Evolutionary conservation across 2,797 vertebrate genomes (phyloP), one percentile per base, ranked within the genome.

Genomic region (Astyanax mexicanus): DNA sequence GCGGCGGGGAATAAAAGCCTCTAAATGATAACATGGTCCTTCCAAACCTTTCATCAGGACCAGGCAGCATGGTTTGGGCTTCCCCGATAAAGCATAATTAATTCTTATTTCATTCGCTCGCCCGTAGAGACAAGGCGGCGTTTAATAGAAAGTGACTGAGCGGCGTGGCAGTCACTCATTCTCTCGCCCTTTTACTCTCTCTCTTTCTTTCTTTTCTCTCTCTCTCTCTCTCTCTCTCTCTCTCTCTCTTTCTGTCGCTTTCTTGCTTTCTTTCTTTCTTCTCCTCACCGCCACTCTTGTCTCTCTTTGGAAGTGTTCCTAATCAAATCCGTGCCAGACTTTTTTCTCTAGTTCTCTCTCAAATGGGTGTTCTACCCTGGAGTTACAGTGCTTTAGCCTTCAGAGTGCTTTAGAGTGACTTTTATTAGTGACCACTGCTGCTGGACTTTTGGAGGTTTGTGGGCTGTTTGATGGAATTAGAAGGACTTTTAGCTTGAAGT

Each of bases 61-160:
- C 79, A 74, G 81, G 75, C 76, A 71, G 81, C 87, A 86, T 84
- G 82, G 87, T 83, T 89, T 89, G 78, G 85, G 83, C 89, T 85
- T 87, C 84, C 85, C 81, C 89, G 84, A 91, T 82, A 87, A 92
- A 88, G 86, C 87, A 82, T 87, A 87, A 90, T 88, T 92, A 82
- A 89, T 89, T 90, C 85, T 89, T 84, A 89, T 91, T 90, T 88
- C 72, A 86, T 86, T 87, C 86, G 23, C 42, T 68, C 76, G 85
- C 80, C 87, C 78, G 42, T 75, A 75, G 62, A 72, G 83, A 54
- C 62, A 52, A 61, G 78, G 40, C 77, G 23, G 51, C 77, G 80
- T 80, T 84, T 76, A 78, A 84, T 85, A 84, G 81, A 84, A 81
- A 62, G 79, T 80, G 74, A 42, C 40, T 58, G 27, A 62, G 5